Evolutionary conservation across 1,140 invertebrate species (phyloP), one percentile per base, ranked within the genome.

Genomic region (Bombus breviceps): DNA sequence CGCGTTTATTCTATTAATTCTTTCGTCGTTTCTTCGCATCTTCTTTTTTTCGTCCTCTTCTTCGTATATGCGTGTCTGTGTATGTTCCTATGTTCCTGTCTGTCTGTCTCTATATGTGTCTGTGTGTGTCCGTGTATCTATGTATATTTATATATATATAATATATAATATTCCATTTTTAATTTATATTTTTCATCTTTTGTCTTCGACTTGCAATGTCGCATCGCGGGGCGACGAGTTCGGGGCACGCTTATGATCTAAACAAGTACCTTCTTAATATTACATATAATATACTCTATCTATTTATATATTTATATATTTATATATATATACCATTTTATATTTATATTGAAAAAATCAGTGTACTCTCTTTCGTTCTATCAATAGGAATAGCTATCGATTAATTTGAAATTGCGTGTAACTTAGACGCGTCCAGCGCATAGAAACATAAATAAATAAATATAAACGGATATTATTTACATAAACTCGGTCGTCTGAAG

Each of bases 371-470:
- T 91, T 83, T 90, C 72, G 84, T 89, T 76, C 74, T 88, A 90
- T 90, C 83, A 82, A 89, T 87, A 90, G 74, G 85, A 88, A 91
- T 87, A 83, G 81, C 81, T 87, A 88, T 92, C 85, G 87, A 89
- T 93, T 92, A 88, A 88, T 92, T 86, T 94, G 90, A 88, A 90
- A 94, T 93, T 93, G 91, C 90, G 90, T 92, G 90, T 92, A 91
- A 90, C 91, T 93, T 91, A 92, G 89, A 94, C 93, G 94, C 94
- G 94, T 94, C 94, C 94, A 94, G 94, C 94, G 94, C 94, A 94
- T 94, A 92, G 92, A 93, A 94, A 93, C 93, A 93, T 93, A 93
- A 94, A 92, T 93, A 94, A 94, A 94, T 94, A 93, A 93, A 93
- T 92, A 92, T 88, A 90, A 92, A 90, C 90, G 89, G 92, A 92